Evolutionary conservation across 37 sponge, comb jelly and placozoan genomes (phyloP).

Genomic region (Spongilla lacustris): DNA sequence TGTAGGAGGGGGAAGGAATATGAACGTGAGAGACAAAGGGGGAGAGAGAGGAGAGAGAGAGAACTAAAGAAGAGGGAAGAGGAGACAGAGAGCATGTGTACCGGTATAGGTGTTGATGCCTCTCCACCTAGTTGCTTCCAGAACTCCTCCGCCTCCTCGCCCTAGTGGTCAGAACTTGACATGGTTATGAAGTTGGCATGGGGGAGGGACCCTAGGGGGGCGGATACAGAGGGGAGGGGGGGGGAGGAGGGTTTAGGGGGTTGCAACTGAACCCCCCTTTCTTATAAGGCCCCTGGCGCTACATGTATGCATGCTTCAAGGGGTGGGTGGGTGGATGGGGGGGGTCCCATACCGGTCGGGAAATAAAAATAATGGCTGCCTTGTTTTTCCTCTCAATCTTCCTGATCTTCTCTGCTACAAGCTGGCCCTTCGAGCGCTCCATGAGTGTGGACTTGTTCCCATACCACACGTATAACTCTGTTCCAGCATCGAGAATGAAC

Average conservation of each 20-base stretch:
- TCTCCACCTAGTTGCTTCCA: slow-evolving; percentile 80
- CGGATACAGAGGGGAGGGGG: no score
- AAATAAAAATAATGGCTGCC: slow-evolving; percentile 25
- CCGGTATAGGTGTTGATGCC: slow-evolving; percentile 38
- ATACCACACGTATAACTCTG: slow-evolving; percentile 83
- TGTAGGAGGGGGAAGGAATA: background rate
- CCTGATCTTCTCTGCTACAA: slow-evolving; percentile 92
- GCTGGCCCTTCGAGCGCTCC: slow-evolving; percentile 68
- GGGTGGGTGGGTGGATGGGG: background rate
- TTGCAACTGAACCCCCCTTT: no score
- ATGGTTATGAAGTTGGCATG: no score
- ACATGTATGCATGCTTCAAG: no score
- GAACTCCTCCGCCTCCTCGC: slow-evolving; percentile 83
- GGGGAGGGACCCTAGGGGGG: no score
- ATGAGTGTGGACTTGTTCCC: slow-evolving; percentile 66
- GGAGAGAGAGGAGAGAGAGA: no score
- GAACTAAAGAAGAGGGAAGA: slow-evolving; percentile 15
- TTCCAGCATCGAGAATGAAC: slow-evolving; percentile 85
- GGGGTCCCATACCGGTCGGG: background rate
- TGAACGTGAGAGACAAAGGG: background rate
- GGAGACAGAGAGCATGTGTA: slow-evolving; percentile 19
- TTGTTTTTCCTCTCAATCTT: slow-evolving; percentile 87
- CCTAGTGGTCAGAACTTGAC: slow-evolving; percentile 39
- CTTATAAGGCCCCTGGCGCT: no score
- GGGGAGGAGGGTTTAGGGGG: no score